Base-by-base conservation (phyloP, 1,140 invertebrate genomes). In the Cyphomyrmex costatus region DNA sequence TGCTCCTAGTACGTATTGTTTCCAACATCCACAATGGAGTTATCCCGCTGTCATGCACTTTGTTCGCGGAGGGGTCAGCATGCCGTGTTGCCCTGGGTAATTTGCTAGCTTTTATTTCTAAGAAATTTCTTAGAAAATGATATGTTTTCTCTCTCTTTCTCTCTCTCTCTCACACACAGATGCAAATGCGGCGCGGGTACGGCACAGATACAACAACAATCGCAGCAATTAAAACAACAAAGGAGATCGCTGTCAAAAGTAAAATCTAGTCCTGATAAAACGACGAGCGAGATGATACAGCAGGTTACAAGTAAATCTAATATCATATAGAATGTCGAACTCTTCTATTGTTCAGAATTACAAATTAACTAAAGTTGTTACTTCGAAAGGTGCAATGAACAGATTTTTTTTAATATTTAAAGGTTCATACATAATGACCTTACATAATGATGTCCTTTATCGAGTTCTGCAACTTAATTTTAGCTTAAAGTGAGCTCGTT, bases 21-120 rank as follows among this genome's bases (percentile, higher is more conserved):
- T 36, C 5, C 78, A 56, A 21, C 14, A 21, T 8, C 0, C 27
- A 42, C 79, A 71, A 42, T 73, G 51, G 51, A 49, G 36, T 36
- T 71, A 71, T n/a, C 90, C 92, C n/a, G 88, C 91, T 1, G 24
- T 93, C 10, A 60, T 93, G 19, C 90, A 92, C 10, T 86, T 93
- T 10, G 33, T 93, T 21, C 88, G 89, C 46, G 86, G 88, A 24
- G 60, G 16, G 14, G 53, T 49, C 46, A 24, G 33, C 73, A 3
- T 33, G 10, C 76, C 86, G 6, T 91, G 87, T 70, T 85, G 86
- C 53, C 5, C 82, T 19, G 46, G 60, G 89, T 90, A 83, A 74
- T 14, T 36, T 21, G 14, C 2, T 60, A 42, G 1, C 5, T 60
- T 1, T 30, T 73, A 8, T 58, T 30, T 10, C 8, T n/a, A 8